Evolutionary conservation across 2,113 vertebrate species (phyloP).

Genomic region (Eptesicus fuscus): DNA sequence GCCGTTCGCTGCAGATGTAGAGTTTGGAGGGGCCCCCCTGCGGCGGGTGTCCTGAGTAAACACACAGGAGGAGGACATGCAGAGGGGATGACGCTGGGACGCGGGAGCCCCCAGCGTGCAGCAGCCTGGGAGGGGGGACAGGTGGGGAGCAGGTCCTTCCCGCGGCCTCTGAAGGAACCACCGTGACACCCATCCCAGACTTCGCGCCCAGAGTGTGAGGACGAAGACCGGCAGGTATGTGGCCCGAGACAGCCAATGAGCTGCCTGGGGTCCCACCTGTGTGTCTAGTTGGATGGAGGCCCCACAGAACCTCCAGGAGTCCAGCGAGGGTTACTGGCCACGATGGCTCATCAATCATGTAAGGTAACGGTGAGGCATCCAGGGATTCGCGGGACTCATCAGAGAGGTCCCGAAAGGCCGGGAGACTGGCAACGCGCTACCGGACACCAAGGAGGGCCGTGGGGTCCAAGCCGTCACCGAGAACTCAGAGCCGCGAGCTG

Average conservation of each 20-base stretch:
- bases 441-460: fast-evolving
- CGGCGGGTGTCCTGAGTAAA: fast-evolving
- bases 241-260: fast-evolving
- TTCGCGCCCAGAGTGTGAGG: fast-evolving
- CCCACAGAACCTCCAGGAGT: neutral
- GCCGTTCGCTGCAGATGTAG: fast-evolving
- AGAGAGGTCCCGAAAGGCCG: fast-evolving
- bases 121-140: too few relatives aligned
- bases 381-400: fast-evolving
- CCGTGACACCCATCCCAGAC: fast-evolving
- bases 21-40: fast-evolving
- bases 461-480: neutral
- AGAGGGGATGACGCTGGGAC: fast-evolving
- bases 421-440: fast-evolving
- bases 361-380: fast-evolving
- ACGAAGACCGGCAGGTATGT: fast-evolving
- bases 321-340: too few relatives aligned
- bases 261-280: neutral
- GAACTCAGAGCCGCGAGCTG: fast-evolving
- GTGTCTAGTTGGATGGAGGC: fast-evolving
- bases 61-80: fast-evolving
- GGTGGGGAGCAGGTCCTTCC: fast-evolving
- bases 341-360: fast-evolving
- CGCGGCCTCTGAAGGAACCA: neutral
- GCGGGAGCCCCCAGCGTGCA: fast-evolving